phyloP scores from a whole-genome alignment of 2,797 vertebrate species.

The Sphenopsis melanotis region DNA sequence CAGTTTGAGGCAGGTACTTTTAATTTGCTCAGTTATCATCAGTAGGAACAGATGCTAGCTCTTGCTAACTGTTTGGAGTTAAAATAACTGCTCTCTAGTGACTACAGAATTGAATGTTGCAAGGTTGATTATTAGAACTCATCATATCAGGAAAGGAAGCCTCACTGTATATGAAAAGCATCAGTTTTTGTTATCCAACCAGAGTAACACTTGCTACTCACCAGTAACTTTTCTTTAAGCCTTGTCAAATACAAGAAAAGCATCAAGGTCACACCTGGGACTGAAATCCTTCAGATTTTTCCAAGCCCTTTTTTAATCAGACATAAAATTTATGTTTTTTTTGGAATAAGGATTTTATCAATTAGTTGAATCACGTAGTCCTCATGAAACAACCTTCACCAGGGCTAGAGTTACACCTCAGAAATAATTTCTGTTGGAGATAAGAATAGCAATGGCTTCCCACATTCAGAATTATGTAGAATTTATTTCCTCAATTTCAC shows the following conservation, averaged over 20 bases:
- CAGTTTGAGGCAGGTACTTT: not conserved
- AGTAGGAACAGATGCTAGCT: not conserved
- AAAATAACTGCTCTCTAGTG: constrained; percentile 4
- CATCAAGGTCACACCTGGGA: not conserved
- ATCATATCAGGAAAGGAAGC: not conserved
- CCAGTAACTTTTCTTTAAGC: not conserved
- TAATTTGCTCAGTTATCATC: not conserved
- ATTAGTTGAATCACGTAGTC: not conserved
- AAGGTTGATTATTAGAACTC: not conserved
- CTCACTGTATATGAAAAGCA: not conserved
- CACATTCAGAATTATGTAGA: not conserved
- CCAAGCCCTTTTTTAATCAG: not conserved
- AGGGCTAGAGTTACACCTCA: not conserved
- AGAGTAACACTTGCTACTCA: not conserved
- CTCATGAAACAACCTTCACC: not conserved
- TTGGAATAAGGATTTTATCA: not conserved
- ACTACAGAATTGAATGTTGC: not conserved
- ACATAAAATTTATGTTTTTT: not conserved
- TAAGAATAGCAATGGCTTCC: not conserved
- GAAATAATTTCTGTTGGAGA: not conserved
- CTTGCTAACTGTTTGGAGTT: not conserved
- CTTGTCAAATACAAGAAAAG: not conserved
- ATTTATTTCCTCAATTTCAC: not conserved
- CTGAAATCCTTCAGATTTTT: not conserved
- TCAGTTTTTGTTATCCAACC: not conserved